These are phyloP conservation scores for Hoplostethus mediterraneus DNA, from an alignment of 2,797 vertebrate genomes.

Conservation along the genomic window DNA sequence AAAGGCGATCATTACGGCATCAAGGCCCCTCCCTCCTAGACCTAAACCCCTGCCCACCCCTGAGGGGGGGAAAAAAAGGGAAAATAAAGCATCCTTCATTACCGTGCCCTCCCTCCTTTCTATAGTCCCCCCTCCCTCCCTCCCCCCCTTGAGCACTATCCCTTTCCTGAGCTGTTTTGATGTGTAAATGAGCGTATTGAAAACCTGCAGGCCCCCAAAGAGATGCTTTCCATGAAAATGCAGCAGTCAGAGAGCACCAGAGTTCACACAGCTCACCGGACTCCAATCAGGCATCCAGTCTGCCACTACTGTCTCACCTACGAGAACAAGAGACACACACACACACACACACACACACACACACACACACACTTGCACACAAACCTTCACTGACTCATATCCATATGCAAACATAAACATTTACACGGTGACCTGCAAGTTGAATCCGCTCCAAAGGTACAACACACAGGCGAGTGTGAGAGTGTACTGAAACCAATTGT, in stretches of 20 bases:
- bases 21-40: slow-evolving; percentile 76
- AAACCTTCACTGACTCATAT: slow-evolving; percentile 40
- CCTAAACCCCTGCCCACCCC: slow-evolving; percentile 77
- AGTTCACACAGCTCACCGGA: slow-evolving; percentile 80
- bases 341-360: slow-evolving; percentile 25
- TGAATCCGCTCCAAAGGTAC: slow-evolving; percentile 14
- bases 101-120: slow-evolving; percentile 76
- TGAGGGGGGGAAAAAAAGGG: slow-evolving; percentile 75
- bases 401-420: slow-evolving; percentile 50
- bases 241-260: slow-evolving; percentile 77
- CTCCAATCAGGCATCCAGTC: slow-evolving; percentile 65
- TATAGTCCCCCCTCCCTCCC: slow-evolving; percentile 50
- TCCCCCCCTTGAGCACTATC: slow-evolving; percentile 83
- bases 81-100: slow-evolving; percentile 89
- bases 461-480: slow-evolving; percentile 7
- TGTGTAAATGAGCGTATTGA: slow-evolving; percentile 89
- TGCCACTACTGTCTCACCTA: slow-evolving; percentile 38
- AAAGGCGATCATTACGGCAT: slow-evolving; percentile 84
- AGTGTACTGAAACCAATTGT: slow-evolving; percentile 6
- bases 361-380: slow-evolving; percentile 21
- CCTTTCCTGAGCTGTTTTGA: slow-evolving; percentile 87
- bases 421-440: slow-evolving; percentile 35
- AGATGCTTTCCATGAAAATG: slow-evolving; percentile 89
- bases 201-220: slow-evolving; percentile 87
- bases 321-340: slow-evolving; percentile 38